Base-by-base conservation (phyloP, 2,888 invertebrate species). In the Drosophila rubida region DNA sequence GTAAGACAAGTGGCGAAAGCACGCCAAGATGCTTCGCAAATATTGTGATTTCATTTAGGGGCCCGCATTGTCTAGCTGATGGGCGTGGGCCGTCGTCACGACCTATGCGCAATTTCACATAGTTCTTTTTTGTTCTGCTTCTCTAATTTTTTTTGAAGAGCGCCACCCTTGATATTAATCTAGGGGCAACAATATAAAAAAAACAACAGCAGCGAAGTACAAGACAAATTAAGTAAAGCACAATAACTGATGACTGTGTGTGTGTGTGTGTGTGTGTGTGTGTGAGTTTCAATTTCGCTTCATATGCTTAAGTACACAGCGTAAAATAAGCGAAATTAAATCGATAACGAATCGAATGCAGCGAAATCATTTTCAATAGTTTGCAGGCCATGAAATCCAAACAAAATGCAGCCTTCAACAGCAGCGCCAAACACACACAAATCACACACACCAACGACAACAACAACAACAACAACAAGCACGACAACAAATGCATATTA, bases 381-480 rank as follows among this genome's bases (percentile, higher is more conserved):
- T 81, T 71, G 57, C 79, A 73, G 68, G 69, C 75, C 66, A 69
- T 68, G 77, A 77, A 81, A 81, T 73, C 61, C 81, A 76, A 84
- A 78, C 69, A 84, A 78, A 75, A 74, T 75, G 67, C 72, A 77
- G 61, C 81, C 67, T 73, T 75, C 75, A 84, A 51, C 58, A 61
- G 42, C 72, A 65, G 65, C 42, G 42, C 32, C 68, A 58, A 16
- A 5, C 23, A 42, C 41, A 54, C 59, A 66, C 65, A 75, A 75
- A 74, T 74, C 69, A 75, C 27, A 27, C 27, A n/a, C n/a, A n/a
- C n/a, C n/a, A n/a, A n/a, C n/a, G n/a, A n/a, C n/a, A 27, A 3
- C 65, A 73, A 69, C 68, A 57, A 35, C 19, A 48, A 35, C 30
- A 50, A 22, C 27, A 27, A 27, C 27, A 27, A n/a, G n/a, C n/a